phyloP scores from a whole-genome alignment of 2,113 vertebrate genomes.

The Noturus placidus region DNA sequence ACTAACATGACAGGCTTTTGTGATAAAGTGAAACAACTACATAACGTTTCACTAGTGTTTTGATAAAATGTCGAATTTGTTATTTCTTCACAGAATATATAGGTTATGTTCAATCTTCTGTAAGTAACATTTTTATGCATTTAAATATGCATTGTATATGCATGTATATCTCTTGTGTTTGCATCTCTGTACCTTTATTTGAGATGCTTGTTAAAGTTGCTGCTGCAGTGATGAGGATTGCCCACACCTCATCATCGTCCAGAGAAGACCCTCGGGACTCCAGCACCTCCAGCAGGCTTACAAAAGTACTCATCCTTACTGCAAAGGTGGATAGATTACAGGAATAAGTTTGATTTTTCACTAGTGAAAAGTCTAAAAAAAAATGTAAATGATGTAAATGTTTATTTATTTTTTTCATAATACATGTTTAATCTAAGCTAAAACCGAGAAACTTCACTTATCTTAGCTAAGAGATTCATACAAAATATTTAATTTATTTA shows the following conservation, averaged over 20 bases:
- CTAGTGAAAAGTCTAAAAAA: background rate
- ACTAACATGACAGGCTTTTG: background rate
- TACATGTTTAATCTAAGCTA: background rate
- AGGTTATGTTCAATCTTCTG: background rate
- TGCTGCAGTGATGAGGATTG: slow-evolving; percentile 74
- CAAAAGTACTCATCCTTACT: slow-evolving; percentile 78
- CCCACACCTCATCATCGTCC: slow-evolving; percentile 87
- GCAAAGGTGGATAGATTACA: background rate
- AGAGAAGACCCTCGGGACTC: slow-evolving; percentile 80
- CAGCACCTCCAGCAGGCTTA: slow-evolving; percentile 84
- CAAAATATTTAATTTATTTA: background rate
- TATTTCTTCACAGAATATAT: background rate
- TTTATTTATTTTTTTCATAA: background rate
- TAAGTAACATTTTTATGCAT: background rate
- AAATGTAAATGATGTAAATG: background rate
- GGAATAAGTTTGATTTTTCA: background rate
- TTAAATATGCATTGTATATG: background rate
- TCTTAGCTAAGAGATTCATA: background rate
- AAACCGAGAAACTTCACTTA: background rate
- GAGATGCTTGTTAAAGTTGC: slow-evolving; percentile 77
- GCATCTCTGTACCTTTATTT: slow-evolving; percentile 70
- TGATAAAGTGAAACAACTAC: background rate
- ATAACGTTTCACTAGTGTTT: background rate
- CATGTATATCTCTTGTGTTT: background rate
- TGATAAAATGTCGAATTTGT: background rate